Evolutionary conservation across 2,113 vertebrate species (phyloP).

Genomic region (Charadrius vociferus): DNA sequence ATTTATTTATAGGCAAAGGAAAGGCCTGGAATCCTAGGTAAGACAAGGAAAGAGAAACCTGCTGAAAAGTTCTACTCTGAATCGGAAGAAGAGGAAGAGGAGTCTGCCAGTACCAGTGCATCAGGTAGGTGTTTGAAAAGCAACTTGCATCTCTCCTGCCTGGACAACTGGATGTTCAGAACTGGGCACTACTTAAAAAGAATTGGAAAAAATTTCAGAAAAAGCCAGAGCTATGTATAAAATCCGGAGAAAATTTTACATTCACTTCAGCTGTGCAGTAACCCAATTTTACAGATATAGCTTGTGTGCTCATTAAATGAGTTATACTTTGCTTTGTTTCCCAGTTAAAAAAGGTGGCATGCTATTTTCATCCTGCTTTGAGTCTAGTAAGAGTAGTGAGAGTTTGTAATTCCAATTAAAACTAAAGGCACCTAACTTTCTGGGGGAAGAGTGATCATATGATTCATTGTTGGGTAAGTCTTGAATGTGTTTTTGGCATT

Average conservation of each 20-base stretch:
- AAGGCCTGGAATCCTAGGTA: conserved; percentile 74
- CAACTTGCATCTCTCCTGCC: background rate
- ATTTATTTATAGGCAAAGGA: conserved; percentile 81
- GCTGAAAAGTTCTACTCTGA: conserved; percentile 92
- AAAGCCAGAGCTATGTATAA: background rate
- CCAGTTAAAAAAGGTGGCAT: background rate
- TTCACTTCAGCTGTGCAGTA: background rate
- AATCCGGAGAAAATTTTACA: background rate
- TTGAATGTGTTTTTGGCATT: background rate
- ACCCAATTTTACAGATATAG: background rate
- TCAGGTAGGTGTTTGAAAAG: conserved; percentile 60
- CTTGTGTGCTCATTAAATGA: background rate
- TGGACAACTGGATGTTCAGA: background rate
- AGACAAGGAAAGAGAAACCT: conserved; percentile 81
- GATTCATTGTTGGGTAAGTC: background rate
- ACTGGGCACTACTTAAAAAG: background rate
- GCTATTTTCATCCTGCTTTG: background rate
- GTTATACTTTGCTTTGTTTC: background rate
- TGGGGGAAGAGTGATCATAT: background rate
- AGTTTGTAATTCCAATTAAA: background rate
- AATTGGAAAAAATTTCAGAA: accelerated
- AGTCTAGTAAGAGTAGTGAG: background rate
- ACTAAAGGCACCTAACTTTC: background rate
- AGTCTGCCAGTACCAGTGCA: conserved; percentile 69
- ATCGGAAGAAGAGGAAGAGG: conserved; percentile 82